Conservation (phyloP, 1,140 invertebrate genomes). For the Conopomorpha cramerella region DNA sequence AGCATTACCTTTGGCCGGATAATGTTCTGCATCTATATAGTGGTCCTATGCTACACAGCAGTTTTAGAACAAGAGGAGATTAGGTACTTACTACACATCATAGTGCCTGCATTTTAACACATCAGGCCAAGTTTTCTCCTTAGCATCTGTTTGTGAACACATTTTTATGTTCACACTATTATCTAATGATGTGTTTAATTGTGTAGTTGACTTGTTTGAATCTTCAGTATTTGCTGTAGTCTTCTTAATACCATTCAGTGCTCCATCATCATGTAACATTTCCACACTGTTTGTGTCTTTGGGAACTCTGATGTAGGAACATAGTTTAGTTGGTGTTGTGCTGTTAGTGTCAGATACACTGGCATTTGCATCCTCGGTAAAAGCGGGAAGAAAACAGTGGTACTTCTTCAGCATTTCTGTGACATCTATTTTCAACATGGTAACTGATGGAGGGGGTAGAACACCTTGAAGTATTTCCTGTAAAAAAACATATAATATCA, state of each 20-base stretch:
- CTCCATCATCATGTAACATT: too few species aligned
- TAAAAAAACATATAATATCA: constrained; percentile 2
- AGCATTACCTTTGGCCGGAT: neutral
- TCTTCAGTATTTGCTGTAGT: neutral
- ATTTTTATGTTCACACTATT: constrained; percentile 32
- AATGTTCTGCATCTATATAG: neutral
- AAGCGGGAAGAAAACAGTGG: constrained; percentile 34
- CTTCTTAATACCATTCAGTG: too few species aligned
- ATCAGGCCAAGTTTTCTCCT: constrained; percentile 56
- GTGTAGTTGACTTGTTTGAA: neutral
- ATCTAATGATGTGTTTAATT: constrained; percentile 15
- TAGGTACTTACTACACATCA: constrained; percentile 68
- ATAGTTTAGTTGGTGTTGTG: constrained; percentile 36
- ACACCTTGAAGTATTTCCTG: constrained; percentile 62
- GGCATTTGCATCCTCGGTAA: constrained; percentile 28
- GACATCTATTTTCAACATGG: constrained; percentile 64
- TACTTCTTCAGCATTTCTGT: constrained; percentile 65
- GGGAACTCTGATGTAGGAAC: constrained; percentile 39
- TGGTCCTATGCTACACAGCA: too few species aligned
- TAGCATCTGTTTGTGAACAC: constrained; percentile 21
- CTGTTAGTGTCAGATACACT: constrained; percentile 16
- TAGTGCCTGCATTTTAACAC: constrained; percentile 62
- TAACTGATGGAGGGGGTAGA: constrained; percentile 68
- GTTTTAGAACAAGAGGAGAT: too few species aligned
- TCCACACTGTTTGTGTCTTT: neutral